phyloP scores from a whole-genome alignment of 1,140 invertebrate species.

The Thaumetopoea pityocampa region DNA sequence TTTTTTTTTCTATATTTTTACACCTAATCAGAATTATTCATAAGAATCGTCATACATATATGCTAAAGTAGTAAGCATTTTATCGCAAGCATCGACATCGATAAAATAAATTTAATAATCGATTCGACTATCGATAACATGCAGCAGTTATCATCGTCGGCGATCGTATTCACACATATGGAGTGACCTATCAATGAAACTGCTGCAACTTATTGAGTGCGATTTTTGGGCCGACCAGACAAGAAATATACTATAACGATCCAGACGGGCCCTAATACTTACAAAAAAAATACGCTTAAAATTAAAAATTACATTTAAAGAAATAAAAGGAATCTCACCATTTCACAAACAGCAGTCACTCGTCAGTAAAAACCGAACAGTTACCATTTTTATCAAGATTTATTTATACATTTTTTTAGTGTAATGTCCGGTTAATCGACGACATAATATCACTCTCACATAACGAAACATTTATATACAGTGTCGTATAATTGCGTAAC shows the following conservation, averaged over 20 bases:
- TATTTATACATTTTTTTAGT: constrained; percentile 13
- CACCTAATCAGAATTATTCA: constrained; percentile 26
- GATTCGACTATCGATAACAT: constrained; percentile 1
- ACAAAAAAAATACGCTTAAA: constrained; percentile 18
- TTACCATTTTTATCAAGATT: constrained; percentile 12
- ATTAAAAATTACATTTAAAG: constrained; percentile 12
- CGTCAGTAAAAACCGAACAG: constrained; percentile 12
- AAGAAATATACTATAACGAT: constrained; percentile 20
- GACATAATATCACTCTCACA: constrained; percentile 6
- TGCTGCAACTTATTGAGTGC: no score
- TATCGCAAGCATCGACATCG: constrained; percentile 18
- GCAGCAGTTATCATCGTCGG: neutral
- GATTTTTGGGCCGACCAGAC: constrained; percentile 19
- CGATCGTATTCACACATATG: no score
- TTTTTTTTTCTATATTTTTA: constrained; percentile 18
- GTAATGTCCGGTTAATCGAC: constrained; percentile 11
- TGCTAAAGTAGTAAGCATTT: constrained; percentile 17
- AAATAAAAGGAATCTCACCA: constrained; percentile 23
- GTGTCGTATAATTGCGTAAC: constrained; percentile 3
- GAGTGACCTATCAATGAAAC: no score
- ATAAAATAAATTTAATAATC: constrained; percentile 15
- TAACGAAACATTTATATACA: constrained; percentile 5
- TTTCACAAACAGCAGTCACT: constrained; percentile 18
- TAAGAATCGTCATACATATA: constrained; percentile 25
- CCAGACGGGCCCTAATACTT: constrained; percentile 18